Evolutionary conservation across 1,140 invertebrate genomes (phyloP).

Genomic region (Bombyx mandarina): DNA sequence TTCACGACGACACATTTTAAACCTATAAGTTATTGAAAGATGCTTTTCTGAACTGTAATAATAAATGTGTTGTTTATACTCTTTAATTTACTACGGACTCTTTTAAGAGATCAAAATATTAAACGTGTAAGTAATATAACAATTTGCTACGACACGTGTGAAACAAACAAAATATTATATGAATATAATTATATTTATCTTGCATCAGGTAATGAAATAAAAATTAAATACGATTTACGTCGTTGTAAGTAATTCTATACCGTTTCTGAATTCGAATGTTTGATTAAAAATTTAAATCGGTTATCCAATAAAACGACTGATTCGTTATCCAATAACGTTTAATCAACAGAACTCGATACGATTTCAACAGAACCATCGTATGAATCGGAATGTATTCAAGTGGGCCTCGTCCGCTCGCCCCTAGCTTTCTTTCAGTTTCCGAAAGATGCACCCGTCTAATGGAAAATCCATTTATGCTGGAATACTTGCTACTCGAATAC

Average conservation of each 20-base stretch:
- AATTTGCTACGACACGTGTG: too few relatives aligned
- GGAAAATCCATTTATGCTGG: conserved; percentile 33
- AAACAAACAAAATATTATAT: too few relatives aligned
- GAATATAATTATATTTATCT: too few relatives aligned
- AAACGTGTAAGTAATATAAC: too few relatives aligned
- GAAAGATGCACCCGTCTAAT: conserved; percentile 21
- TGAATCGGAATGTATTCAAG: conserved; percentile 13
- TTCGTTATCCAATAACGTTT: neutral
- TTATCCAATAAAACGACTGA: too few relatives aligned
- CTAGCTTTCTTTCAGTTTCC: conserved; percentile 13
- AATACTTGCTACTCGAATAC: conserved; percentile 10
- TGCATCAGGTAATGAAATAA: too few relatives aligned
- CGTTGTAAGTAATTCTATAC: neutral
- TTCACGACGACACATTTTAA: too few relatives aligned
- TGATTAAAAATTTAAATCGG: neutral
- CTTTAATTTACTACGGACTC: too few relatives aligned
- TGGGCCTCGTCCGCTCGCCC: conserved; percentile 1
- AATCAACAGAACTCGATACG: conserved; percentile 1
- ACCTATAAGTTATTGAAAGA: too few relatives aligned
- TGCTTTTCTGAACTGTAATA: too few relatives aligned
- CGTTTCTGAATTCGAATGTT: neutral
- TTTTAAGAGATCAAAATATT: too few relatives aligned
- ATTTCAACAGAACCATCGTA: neutral
- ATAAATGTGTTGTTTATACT: too few relatives aligned
- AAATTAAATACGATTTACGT: neutral